Base-by-base conservation (phyloP, 2,888 invertebrate species). In the Pasiphila rectangulata region DNA sequence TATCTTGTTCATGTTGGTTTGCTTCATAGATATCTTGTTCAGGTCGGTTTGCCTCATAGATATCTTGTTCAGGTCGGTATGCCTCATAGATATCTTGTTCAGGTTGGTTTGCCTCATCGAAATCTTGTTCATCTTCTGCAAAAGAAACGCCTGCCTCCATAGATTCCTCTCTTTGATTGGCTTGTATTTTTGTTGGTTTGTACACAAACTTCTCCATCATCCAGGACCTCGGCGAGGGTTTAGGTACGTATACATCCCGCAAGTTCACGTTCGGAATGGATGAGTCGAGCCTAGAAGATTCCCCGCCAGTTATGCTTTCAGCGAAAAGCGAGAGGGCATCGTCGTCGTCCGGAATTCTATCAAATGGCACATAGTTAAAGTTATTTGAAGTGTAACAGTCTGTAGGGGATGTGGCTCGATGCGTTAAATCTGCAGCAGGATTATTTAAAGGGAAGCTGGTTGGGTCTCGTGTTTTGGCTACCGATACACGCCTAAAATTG, bases 301-400 rank as follows among this genome's bases (percentile, higher is more conserved):
- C 86, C n/a, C 79, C 61, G 1, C 69, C 77, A 0, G 76, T 73
- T n/a, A 86, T 62, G 51, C 86, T 86, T 58, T 83, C 85, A 7
- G 86, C 86, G 51, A 62, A 87, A 1, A 88, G 40, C 5, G 87
- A 87, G 9, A 86, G 54, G 0, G 83, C 72, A 35, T 86, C 86
- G 9, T 83, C 81, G 21, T 81, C 84, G 7, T 84, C 83, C 7
- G 29, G 24, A 17, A 64, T 57, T 13, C 60, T 59, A 1, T 70
- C 69, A 10, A 53, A 57, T 0, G 57, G 21, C 1, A 23, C 21
- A 21, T 59, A 54, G 3, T 44, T 46, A 10, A 16, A 17, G 36
- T 52, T 52, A 45, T n/a, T n/a, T n/a, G n/a, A n/a, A n/a, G n/a
- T 30, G 2, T 16, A 30, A 9, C 16, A 17, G 17, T 30, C 9